Evolutionary conservation across 37 sponge, comb jelly and placozoan genomes (phyloP).

Genomic region (Aphrocallistes beatrix): DNA sequence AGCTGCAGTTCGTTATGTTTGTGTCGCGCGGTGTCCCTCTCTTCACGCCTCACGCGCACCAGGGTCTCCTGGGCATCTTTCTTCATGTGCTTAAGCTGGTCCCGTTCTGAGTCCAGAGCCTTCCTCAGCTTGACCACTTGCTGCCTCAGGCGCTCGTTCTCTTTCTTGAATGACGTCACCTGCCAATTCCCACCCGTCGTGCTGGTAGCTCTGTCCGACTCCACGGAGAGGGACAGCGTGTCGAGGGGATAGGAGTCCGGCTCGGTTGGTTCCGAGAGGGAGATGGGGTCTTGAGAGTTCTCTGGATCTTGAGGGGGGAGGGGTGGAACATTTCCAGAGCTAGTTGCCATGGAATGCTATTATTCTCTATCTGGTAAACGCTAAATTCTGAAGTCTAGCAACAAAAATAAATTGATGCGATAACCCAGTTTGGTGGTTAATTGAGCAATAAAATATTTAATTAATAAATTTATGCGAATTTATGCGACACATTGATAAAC

Average conservation of each 20-base stretch:
- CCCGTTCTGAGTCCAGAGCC: not conserved
- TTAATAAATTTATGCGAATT: no score
- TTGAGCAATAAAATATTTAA: no score
- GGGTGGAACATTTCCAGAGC: no score
- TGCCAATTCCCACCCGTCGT: not conserved
- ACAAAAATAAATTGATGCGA: no score
- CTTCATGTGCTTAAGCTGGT: not conserved
- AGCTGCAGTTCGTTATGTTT: not conserved
- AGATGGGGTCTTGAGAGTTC: not conserved
- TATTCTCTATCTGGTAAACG: no score
- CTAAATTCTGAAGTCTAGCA: no score
- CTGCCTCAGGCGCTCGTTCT: not conserved
- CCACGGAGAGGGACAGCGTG: not conserved
- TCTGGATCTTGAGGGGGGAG: not conserved
- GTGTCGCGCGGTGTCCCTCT: slow-evolving; percentile 15
- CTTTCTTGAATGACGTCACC: not conserved
- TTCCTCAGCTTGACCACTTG: not conserved
- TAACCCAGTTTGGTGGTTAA: no score
- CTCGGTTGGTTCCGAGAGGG: not conserved
- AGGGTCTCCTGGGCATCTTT: not conserved
- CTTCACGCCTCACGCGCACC: not conserved
- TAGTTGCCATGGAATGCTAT: no score
- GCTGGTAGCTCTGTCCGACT: not conserved
- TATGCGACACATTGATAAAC: no score
- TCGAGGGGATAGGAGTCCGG: not conserved